Evolutionary conservation across 2,888 invertebrate species (phyloP).

Genomic region (Dermolepida albohirtum): DNA sequence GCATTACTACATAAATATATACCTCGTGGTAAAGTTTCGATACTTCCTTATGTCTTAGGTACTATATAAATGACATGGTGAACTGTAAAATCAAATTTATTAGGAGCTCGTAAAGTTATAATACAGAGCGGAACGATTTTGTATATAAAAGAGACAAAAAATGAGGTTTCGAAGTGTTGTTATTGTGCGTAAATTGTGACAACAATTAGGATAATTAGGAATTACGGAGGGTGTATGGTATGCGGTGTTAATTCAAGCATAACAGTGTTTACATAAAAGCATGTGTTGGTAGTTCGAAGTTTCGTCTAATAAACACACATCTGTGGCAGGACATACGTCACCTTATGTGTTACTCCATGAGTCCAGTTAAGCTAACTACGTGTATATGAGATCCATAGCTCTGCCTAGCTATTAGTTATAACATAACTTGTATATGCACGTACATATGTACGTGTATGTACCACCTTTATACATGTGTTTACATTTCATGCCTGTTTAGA

Average conservation of each 20-base stretch:
- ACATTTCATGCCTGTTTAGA: slow-evolving; percentile 62
- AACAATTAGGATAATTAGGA: slow-evolving; percentile 30
- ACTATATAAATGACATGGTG: too few relatives aligned
- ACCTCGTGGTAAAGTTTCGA: too few relatives aligned
- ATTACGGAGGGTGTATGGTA: slow-evolving; percentile 23
- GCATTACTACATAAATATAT: too few relatives aligned
- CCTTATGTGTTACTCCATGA: slow-evolving; percentile 1
- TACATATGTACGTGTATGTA: slow-evolving; percentile 44
- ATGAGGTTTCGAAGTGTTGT: background rate
- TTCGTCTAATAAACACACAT: slow-evolving; percentile 65
- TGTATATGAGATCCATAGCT: too few relatives aligned
- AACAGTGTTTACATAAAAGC: slow-evolving; percentile 29
- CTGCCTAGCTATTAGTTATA: slow-evolving; percentile 14
- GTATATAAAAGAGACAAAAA: background rate
- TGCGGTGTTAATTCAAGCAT: slow-evolving; percentile 24
- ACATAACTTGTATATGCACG: background rate
- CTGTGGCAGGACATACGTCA: slow-evolving; percentile 67
- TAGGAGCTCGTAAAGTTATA: too few relatives aligned
- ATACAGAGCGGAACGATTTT: background rate
- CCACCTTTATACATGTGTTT: slow-evolving; percentile 59
- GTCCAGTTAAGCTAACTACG: too few relatives aligned
- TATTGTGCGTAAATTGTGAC: slow-evolving; percentile 30
- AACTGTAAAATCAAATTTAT: too few relatives aligned
- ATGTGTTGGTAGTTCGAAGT: slow-evolving; percentile 41
- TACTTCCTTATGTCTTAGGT: too few relatives aligned